These are phyloP conservation scores for Cotesia chilonis DNA, from an alignment of 1,140 invertebrate species.

Conservation along the genomic window DNA sequence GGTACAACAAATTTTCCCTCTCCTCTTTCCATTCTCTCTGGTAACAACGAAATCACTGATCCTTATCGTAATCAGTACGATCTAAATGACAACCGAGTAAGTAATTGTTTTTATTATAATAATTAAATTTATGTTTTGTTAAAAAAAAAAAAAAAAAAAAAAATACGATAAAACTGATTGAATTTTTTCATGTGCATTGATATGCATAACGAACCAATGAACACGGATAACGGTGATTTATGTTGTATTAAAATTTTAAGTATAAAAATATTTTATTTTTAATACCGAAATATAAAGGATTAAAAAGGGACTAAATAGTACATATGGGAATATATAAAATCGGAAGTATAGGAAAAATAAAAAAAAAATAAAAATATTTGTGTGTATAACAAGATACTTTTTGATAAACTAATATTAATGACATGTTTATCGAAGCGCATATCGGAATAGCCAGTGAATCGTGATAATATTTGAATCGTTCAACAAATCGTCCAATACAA, in stretches of 20 bases:
- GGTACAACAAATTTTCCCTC: conserved; percentile 1
- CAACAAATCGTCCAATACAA: conserved; percentile 32
- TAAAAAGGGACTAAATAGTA: not conserved
- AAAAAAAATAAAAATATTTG: too few species aligned
- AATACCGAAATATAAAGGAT: not conserved
- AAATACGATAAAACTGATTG: too few species aligned
- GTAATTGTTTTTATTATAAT: conserved; percentile 25
- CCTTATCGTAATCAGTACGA: conserved; percentile 44
- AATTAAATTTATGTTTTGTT: too few species aligned
- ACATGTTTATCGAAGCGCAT: conserved; percentile 30
- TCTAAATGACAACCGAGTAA: conserved; percentile 51
- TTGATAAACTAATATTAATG: conserved; percentile 37
- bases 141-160: too few species aligned
- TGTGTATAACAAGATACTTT: not conserved
- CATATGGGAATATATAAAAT: conserved; percentile 4
- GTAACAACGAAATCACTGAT: conserved; percentile 40
- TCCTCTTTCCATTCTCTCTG: conserved; percentile 7
- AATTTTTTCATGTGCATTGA: too few species aligned
- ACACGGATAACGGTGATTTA: not conserved
- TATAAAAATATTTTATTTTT: conserved; percentile 11
- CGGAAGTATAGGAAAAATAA: too few species aligned
- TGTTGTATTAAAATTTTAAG: not conserved
- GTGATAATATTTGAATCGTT: conserved; percentile 35
- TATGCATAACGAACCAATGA: not conserved
- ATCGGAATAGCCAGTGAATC: conserved; percentile 20